Evolutionary conservation across 2,797 vertebrate species (phyloP).

Genomic region (Lithobates pipiens): DNA sequence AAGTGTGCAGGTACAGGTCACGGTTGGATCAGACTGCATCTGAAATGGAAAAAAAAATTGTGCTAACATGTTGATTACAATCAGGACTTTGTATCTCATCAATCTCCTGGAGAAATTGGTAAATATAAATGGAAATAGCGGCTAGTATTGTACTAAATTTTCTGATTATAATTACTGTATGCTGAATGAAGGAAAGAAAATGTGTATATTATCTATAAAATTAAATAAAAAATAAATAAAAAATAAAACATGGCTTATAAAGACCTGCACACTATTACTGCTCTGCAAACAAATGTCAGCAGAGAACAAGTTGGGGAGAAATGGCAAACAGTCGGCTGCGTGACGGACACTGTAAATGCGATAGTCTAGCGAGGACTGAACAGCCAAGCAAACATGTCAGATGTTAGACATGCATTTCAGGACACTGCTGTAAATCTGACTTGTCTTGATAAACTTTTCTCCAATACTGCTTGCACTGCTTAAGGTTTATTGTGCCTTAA

Average conservation of each 20-base stretch:
- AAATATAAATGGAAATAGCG: no score
- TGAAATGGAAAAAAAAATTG: no score
- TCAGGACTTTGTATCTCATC: no score
- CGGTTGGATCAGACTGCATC: no score
- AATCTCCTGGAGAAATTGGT: no score
- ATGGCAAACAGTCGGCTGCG: background rate
- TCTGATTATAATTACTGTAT: no score
- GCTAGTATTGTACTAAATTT: no score
- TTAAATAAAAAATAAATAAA: background rate
- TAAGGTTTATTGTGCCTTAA: no score
- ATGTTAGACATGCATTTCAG: conserved; percentile 4
- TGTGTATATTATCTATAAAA: background rate
- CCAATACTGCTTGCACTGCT: background rate
- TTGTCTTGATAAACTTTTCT: conserved; percentile 10
- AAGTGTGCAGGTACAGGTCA: no score
- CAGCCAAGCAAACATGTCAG: conserved; percentile 18
- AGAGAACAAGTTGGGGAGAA: background rate
- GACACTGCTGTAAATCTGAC: conserved; percentile 1
- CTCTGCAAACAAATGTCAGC: conserved; percentile 20
- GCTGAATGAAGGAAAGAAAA: background rate
- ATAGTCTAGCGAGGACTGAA: conserved; percentile 7
- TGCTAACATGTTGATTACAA: no score
- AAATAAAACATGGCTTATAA: background rate
- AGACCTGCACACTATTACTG: background rate
- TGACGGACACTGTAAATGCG: conserved; percentile 14